Evolutionary conservation across 1,140 invertebrate species (phyloP), one percentile per base, ranked within the genome.

Genomic region (Bombus terrestris): DNA sequence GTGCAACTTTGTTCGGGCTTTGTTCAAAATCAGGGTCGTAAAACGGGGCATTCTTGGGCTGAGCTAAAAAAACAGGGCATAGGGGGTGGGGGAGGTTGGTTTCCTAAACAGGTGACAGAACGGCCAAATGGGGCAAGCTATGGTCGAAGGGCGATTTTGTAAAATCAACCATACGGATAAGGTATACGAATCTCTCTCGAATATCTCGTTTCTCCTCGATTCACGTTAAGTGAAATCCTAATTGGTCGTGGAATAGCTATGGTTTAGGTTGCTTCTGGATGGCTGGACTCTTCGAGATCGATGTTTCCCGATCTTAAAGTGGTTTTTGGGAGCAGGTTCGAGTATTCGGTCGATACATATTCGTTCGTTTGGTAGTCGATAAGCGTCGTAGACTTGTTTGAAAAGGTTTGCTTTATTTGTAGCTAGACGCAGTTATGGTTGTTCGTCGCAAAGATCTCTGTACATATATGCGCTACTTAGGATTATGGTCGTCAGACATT

Each of bases 1-100:
- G 94, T 94, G 95, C 94, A 94, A 92, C 90, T 89, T 92, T 71
- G 89, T 86, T 47, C 32, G 85, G 81, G 80, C 83, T 68, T 88
- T 88, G 25, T 37, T 80, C 10, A 57, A 74, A 32, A 57, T 57
- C 32, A 53, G 74, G 88, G 81, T 86, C 81, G 85, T 18, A 37
- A 32, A 22, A 53, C 86, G 86, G 89, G 82, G 37, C 25, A 18
- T 53, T 68, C 72, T 37, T 15, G 72, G 39, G 47, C 47, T 53
- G 72, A 10, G 41, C 10, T 15, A 28, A 53, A 43, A 37, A n/a
- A 47, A 57, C 37, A 5, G 59, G 81, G 32, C 37, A 25, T 15
- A 32, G 18, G 76, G 15, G 9, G 9, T 4, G 12, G 13, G 53
- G 35, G 18, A 53, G 47, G 0, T 53, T 22, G 4, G 32, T 41